Base-by-base conservation (phyloP, 2,888 invertebrate species). In the Melinaea marsaeus region DNA sequence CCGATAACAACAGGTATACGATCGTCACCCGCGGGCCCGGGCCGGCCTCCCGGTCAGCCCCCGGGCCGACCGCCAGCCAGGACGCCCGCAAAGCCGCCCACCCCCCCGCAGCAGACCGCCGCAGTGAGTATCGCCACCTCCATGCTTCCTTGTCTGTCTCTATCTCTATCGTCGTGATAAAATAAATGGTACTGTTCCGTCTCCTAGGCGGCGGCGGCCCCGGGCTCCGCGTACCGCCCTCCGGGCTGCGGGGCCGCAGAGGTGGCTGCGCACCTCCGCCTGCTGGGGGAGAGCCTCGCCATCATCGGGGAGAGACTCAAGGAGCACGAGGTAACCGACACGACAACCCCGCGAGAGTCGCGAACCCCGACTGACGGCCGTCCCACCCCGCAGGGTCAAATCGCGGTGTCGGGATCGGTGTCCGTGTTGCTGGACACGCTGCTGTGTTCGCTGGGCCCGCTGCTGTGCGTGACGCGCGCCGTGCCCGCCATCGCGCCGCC, bases 281-380 rank as follows among this genome's bases (percentile, higher is more conserved):
- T 98, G 63, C 91, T 99, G 13, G 98, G 98, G 0, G 98, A 98
- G 84, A 98, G 97, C 76, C 92, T 99, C 22, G 95, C 96, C 57
- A 97, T 97, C 78, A 98, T 99, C 72, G 98, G 99, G 0, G 96
- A 97, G 82, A 89, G 98, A 48, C 92, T 98, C 4, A 97, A 97
- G 81, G 98, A 98, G 76, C 98, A 98, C 76, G 97, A 97, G 92
- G 95, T 95, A 81, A 56, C 22, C 32, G 13, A 33, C 13, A 32
- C 13, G n/a, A 11, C 4, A 11, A 45, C 11, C 11, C 46, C 4
- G 13, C 11, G 13, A 46, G 3, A 13, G 2, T n/a, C 46, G n/a
- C 46, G 4, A 9, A 6, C 9, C 11, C 46, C 9, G 11, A 46
- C 46, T 13, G 3, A 45, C 45, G 11, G 45, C 6, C 45, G 11